Base-by-base conservation (phyloP, 2,797 vertebrate genomes). In the Fratercula arctica region DNA sequence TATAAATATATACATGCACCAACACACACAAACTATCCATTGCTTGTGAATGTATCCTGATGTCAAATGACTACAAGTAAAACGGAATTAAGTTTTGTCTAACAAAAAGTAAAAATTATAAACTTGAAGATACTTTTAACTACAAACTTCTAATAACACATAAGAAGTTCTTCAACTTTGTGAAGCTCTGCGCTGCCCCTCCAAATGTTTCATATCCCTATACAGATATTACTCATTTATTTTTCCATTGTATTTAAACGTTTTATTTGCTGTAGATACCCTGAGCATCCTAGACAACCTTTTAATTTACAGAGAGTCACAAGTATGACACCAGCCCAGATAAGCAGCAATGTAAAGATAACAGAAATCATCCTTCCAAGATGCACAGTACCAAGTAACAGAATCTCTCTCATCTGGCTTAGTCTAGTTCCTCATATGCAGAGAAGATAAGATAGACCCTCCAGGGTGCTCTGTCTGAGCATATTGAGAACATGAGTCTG, bases 401-500 rank as follows among this genome's bases (percentile, higher is more conserved):
- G 46, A 88, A 75, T 35, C 28, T 15, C 15, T 83, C 21, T 35
- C 33, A 20, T 53, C 5, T 75, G 87, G 19, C 26, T 75, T 54
- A 81, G 29, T 45, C 73, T 8, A 83, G 46, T 68, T 80, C 10
- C 10, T 95, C 60, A 59, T 53, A 80, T 51, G 48, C 39, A 90
- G 17, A 48, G 6, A 39, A 95, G 86, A 64, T 77, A 85, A 90
- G 68, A 73, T 74, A 74, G 67, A 69, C 37, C 33, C 35, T 93
- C 35, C 64, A 90, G 60, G 4, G 3, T 57, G 43, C 68, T 95
- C 90, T 87, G 72, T 91, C n/a, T 63, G 39, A 87, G 19, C 45
- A 85, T 89, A 92, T 87, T 96, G 82, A 85, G 48, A 90, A 70
- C 91, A 81, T 43, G 86, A 90, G 75, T 9, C 7, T 85, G 31